Conservation (phyloP, 2,113 vertebrate species). For the Hemibagrus wyckioides region DNA sequence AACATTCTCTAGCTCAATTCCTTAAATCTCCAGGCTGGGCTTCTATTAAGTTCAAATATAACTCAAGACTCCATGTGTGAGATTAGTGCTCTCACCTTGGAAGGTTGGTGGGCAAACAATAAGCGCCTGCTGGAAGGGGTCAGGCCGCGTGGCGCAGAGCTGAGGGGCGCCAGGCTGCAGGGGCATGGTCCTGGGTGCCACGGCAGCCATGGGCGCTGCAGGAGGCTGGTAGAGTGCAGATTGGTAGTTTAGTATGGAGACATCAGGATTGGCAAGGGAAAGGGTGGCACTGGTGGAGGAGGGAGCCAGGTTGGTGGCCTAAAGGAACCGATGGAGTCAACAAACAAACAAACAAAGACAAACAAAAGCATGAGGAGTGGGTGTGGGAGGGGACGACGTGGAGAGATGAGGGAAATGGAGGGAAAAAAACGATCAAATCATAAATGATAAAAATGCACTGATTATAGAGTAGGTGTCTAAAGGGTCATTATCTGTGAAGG, state of each 20-base stretch:
- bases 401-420: conserved; percentile 58
- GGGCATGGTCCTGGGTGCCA: conserved; percentile 95
- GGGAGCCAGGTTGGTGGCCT: conserved; percentile 92
- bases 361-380: conserved; percentile 65
- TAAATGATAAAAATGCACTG: conserved; percentile 17
- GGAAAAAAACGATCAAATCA: conserved; percentile 14
- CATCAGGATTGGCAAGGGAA: conserved; percentile 93
- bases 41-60: neutral
- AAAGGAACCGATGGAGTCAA: conserved; percentile 84
- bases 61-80: neutral
- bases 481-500: neutral
- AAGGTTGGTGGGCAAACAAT: conserved; percentile 98
- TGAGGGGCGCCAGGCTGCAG: conserved; percentile 90
- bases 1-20: neutral
- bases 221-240: conserved; percentile 98
- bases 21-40: too few relatives aligned
- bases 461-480: neutral
- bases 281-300: conserved; percentile 96
- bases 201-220: conserved; percentile 95
- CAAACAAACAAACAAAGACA: conserved; percentile 54
- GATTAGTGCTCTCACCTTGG: conserved; percentile 82
- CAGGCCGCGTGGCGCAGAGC: conserved; percentile 90
- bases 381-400: conserved; percentile 63
- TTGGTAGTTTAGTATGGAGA: conserved; percentile 99
- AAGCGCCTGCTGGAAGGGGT: conserved; percentile 99